phyloP scores from a whole-genome alignment of 2,888 invertebrate genomes.

The Steinernema scapterisci region DNA sequence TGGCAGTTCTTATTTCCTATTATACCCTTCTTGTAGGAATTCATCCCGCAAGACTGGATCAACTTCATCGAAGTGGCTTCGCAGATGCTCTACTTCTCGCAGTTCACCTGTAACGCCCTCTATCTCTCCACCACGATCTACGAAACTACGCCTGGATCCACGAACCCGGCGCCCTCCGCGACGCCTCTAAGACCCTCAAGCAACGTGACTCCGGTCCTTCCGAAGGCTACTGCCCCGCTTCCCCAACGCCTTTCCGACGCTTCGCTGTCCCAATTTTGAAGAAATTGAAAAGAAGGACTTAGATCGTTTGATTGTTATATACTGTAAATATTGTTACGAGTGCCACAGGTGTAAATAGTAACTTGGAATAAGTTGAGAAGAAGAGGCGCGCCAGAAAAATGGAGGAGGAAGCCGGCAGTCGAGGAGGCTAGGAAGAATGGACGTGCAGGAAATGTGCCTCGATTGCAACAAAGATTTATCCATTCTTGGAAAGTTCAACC shows the following conservation, averaged over 20 bases:
- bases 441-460: too few relatives aligned
- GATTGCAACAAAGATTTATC: too few relatives aligned
- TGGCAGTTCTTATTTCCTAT: conserved; percentile 42
- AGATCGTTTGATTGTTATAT: too few relatives aligned
- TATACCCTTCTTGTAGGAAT: conserved; percentile 28
- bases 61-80: conserved; percentile 39
- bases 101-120: conserved; percentile 65
- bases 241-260: background rate
- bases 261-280: too few relatives aligned
- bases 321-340: too few relatives aligned
- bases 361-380: too few relatives aligned
- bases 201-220: background rate
- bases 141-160: conserved; percentile 51
- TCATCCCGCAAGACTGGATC: conserved; percentile 40
- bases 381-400: too few relatives aligned
- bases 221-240: background rate
- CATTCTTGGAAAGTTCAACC: too few relatives aligned
- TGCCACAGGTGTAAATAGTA: too few relatives aligned
- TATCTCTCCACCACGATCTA: conserved; percentile 65
- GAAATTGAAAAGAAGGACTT: too few relatives aligned
- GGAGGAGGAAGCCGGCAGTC: too few relatives aligned
- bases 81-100: conserved; percentile 63
- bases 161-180: conserved; percentile 33
- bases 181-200: background rate
- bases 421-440: too few relatives aligned